Evolutionary conservation across 2,113 vertebrate genomes (phyloP), one percentile per base, ranked within the genome.

Genomic region (Mionectes macconnelli): DNA sequence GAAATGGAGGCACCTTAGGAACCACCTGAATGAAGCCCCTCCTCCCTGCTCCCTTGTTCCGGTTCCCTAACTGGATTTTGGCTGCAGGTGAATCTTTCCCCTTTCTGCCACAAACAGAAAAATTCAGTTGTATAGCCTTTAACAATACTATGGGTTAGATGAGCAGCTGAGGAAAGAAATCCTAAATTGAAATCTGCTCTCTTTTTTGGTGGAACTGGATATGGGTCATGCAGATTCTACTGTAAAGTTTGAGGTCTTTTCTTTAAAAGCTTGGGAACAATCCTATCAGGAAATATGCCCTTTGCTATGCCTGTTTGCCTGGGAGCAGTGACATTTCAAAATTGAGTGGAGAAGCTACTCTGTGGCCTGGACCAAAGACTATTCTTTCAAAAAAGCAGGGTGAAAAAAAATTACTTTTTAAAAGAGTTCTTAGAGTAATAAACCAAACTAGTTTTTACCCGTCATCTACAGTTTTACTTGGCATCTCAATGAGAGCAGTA

Each of bases 151-250:
- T 59, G 13, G 1, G 16, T 52, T 8, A 52, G 17, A 56, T 27
- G 16, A 78, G 28, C 13, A n/a, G 14, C 23, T 45, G 9, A 56
- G 73, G 10, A 20, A 14, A 40, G 44, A 22, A 4, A 3, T 25
- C 31, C 7, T 31, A 11, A 55, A 55, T 30, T 19, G 28, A 53
- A 59, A 11, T 4, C 30, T 1, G 3, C 16, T 27, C 4, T 24
- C 49, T 30, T 6, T 79, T 79, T 63, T 16, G 12, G 52, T 20
- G 25, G 44, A 73, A 19, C 19, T 6, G 7, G 5, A 30, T 9
- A 16, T 22, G 17, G 4, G 7, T 23, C 12, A 20, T 2, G 4
- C 6, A n/a, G 31, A 16, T 24, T 20, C 6, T 22, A 11, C 5
- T 5, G 3, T 24, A 2, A 70, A 53, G 19, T 68, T 31, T 8